Base-by-base conservation (phyloP, 2,888 invertebrate genomes). In the Autographa gamma region DNA sequence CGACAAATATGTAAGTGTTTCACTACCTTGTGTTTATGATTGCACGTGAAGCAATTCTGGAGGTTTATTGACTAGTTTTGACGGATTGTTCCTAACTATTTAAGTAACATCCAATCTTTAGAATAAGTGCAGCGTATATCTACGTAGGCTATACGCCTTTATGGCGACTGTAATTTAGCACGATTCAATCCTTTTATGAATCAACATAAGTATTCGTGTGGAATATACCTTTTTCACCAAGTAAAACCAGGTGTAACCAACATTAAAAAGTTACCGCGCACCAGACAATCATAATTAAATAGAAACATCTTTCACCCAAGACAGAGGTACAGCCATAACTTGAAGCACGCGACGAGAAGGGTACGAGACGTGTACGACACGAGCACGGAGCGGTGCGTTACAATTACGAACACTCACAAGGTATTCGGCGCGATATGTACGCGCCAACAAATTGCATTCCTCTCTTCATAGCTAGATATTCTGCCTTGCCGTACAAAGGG, bases 391-490 rank as follows among this genome's bases (percentile, higher is more conserved):
- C 76, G 31, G 52, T 69, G 63, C 60, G 73, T 65, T 77, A 80
- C 80, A 84, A 77, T 84, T 82, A 85, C 81, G 73, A 74, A 81
- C 81, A 77, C 80, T 84, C 79, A 82, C 82, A 74, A 81, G 81
- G 82, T 84, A 86, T 87, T 81, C 77, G 76, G 69, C 76, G 60
- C 73, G 75, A 82, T 78, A 82, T 82, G 72, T 84, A 83, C 79
- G 78, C 78, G 85, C 77, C 79, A 88, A 89, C 89, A 91, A 91
- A 91, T 89, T 90, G 88, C 89, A 89, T 89, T 88, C 87, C 86
- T 85, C 87, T 86, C 84, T 79, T 83, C 85, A 74, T 81, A 78
- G 83, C 86, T 85, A 86, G 86, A 89, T 84, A 87, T 89, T 88
- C 77, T 84, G 84, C 86, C 81, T 82, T 80, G 80, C 82, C 85